These are phyloP conservation scores for Zaprionus lachaisei DNA, from an alignment of 1,140 invertebrate genomes.

Conservation along the genomic window DNA sequence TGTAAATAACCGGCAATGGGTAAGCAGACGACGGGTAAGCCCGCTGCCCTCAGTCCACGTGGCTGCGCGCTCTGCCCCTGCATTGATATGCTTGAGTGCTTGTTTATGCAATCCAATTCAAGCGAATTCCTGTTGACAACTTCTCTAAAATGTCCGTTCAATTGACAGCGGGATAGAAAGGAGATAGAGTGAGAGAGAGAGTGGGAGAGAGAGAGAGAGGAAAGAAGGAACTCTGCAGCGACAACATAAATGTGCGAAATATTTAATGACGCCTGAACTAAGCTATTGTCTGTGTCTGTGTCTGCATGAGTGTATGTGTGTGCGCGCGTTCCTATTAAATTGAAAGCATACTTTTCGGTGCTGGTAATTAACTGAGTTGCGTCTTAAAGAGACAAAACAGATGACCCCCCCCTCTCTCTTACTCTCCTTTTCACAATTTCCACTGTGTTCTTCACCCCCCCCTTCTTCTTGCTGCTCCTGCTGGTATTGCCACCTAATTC, in stretches of 20 bases:
- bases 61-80: conserved; percentile 8
- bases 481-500: conserved; percentile 58
- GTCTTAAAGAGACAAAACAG: no score
- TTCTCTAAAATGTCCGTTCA: conserved; percentile 40
- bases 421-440: background rate
- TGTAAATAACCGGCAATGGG: conserved; percentile 69
- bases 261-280: conserved; percentile 37
- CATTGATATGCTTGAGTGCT: conserved; percentile 52
- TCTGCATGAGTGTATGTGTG: conserved; percentile 10
- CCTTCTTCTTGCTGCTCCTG: background rate
- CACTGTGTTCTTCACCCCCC: background rate
- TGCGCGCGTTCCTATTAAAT: conserved; percentile 4
- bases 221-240: background rate
- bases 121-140: conserved; percentile 61
- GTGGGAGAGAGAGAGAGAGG: no score
- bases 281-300: conserved; percentile 3
- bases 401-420: background rate
- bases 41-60: background rate
- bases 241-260: conserved; percentile 23
- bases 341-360: conserved; percentile 41
- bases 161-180: conserved; percentile 19
- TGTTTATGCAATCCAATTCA: conserved; percentile 76
- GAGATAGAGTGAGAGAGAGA: background rate
- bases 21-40: background rate
- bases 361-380: conserved; percentile 57